Conservation (phyloP, 2,113 vertebrate genomes). For the Marcusenius ussheri region DNA sequence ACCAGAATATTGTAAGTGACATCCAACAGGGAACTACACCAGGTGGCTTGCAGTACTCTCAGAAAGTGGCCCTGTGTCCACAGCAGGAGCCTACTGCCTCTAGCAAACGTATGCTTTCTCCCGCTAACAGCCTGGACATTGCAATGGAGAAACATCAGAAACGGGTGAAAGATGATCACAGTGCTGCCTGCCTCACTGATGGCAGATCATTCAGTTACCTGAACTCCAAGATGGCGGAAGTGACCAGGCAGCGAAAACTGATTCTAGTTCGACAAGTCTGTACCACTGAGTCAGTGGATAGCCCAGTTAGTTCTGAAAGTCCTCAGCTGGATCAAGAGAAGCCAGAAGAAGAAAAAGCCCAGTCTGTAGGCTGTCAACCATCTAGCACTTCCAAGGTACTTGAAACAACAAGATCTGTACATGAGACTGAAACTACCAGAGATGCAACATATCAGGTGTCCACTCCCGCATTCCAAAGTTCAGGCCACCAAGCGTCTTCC, state of each 20-base stretch:
- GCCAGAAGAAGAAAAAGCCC: slow-evolving; percentile 37
- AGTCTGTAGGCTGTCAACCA: slow-evolving; percentile 38
- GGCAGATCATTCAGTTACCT: slow-evolving; percentile 60
- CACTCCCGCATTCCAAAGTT: slow-evolving; percentile 37
- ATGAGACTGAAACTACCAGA: slow-evolving; percentile 55
- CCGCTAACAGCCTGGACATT: slow-evolving; percentile 95
- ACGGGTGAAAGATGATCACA: slow-evolving; percentile 89
- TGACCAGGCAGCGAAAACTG: slow-evolving; percentile 77
- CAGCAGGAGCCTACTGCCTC: slow-evolving; percentile 85
- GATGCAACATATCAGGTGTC: slow-evolving; percentile 40
- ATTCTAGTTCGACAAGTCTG: slow-evolving; percentile 86
- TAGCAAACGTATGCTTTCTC: slow-evolving; percentile 95
- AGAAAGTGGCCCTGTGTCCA: slow-evolving; percentile 78
- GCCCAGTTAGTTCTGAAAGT: slow-evolving; percentile 65
- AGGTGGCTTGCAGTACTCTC: slow-evolving; percentile 58
- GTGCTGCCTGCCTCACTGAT: slow-evolving; percentile 72
- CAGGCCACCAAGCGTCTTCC: slow-evolving; percentile 38
- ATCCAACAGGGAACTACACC: slow-evolving; percentile 46
- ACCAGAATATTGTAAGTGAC: slow-evolving; percentile 39
- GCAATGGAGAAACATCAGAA: slow-evolving; percentile 99
- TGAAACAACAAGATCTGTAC: slow-evolving; percentile 41
- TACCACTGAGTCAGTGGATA: slow-evolving; percentile 81
- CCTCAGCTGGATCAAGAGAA: slow-evolving; percentile 55
- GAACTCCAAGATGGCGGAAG: slow-evolving; percentile 64
- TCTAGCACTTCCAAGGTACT: slow-evolving; percentile 46